phyloP scores from a whole-genome alignment of 2,113 vertebrate genomes.

The Okapia johnstoni region DNA sequence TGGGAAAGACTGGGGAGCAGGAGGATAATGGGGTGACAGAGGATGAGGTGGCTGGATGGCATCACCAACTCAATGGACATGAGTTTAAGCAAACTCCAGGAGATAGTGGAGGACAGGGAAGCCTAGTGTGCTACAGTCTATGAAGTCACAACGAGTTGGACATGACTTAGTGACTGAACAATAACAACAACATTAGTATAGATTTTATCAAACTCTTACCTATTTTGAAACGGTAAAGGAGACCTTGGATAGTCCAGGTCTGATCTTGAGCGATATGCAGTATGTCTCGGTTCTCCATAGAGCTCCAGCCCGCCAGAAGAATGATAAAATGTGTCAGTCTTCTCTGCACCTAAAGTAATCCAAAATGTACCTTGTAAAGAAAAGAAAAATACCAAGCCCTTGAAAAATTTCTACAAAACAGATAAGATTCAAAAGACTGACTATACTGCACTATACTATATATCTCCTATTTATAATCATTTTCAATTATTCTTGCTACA shows the following conservation, averaged over 20 bases:
- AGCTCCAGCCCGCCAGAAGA: conserved; percentile 84
- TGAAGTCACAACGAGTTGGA: not conserved
- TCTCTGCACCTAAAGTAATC: conserved; percentile 83
- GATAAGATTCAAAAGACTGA: not conserved
- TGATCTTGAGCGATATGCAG: conserved; percentile 84
- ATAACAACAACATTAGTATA: not conserved
- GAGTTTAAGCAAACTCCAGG: not conserved
- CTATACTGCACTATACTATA: not conserved
- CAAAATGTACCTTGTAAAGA: conserved; percentile 10
- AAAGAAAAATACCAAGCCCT: not conserved
- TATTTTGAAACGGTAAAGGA: conserved; percentile 83
- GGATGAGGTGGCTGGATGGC: not conserved
- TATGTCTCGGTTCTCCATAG: conserved; percentile 86
- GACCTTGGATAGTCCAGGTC: conserved; percentile 89
- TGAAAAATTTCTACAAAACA: not conserved
- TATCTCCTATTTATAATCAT: not conserved
- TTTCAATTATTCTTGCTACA: not conserved
- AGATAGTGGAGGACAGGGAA: not conserved
- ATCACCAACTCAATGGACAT: not conserved
- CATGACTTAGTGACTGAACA: not conserved
- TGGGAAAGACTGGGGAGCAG: not conserved
- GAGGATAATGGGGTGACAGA: not conserved
- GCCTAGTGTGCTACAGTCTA: not conserved
- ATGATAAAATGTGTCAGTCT: conserved; percentile 85
- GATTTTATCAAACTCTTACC: conserved; percentile 70